These are phyloP conservation scores for Stenotaenia linearis DNA, from an alignment of 2,888 invertebrate genomes.

Conservation along the genomic window DNA sequence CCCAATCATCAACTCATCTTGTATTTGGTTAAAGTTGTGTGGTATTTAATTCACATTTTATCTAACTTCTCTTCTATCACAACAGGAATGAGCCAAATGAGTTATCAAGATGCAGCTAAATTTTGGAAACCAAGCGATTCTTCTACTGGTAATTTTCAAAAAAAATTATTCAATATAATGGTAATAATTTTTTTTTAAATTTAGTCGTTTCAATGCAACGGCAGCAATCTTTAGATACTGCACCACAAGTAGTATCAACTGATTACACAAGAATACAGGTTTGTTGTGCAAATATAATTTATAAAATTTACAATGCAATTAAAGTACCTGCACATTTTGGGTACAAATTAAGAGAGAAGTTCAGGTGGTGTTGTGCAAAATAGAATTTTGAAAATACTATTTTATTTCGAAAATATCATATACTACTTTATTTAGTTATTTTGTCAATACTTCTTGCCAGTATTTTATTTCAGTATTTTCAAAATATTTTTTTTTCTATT, in stretches of 20 bases:
- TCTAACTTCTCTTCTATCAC: not conserved
- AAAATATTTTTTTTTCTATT: no score
- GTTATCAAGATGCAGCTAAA: not conserved
- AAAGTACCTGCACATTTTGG: no score
- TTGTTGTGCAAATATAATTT: no score
- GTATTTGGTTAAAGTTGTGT: not conserved
- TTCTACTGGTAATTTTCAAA: not conserved
- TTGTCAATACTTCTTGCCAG: no score
- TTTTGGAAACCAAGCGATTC: not conserved
- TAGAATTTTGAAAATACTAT: no score
- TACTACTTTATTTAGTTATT: no score
- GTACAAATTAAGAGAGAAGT: no score
- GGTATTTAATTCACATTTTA: not conserved
- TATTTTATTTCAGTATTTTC: no score
- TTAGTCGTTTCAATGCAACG: not conserved
- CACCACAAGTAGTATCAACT: not conserved
- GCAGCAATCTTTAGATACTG: not conserved
- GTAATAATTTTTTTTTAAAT: not conserved
- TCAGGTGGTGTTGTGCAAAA: no score
- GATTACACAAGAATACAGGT: not conserved
- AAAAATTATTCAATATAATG: not conserved
- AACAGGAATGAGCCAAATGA: conserved; percentile 7
- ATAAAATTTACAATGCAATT: no score
- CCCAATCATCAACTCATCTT: not conserved
- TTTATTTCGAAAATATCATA: no score